phyloP scores from a whole-genome alignment of 2,113 vertebrate genomes.

The Chionodraco myersi region DNA sequence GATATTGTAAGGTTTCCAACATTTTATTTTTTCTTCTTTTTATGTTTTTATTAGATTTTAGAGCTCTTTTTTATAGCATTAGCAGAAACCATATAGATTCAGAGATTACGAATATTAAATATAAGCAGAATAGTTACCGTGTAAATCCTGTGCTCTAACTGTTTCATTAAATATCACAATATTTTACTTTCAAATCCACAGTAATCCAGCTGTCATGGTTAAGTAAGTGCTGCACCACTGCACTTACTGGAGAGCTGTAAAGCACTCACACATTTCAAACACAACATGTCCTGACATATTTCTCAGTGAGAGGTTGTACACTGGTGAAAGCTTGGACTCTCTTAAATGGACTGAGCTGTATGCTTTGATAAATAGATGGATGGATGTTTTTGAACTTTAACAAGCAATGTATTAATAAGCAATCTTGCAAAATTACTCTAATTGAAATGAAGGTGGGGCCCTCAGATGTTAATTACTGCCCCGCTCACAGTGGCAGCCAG shows the following conservation, averaged over 20 bases:
- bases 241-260: constrained; percentile 6
- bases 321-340: not conserved
- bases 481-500: constrained; percentile 39
- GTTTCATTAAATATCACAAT: constrained; percentile 30
- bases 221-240: constrained; percentile 13
- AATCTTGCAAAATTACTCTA: constrained; percentile 34
- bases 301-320: not conserved
- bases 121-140: not conserved
- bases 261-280: constrained; percentile 22
- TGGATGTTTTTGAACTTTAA: constrained; percentile 34
- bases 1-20: not conserved
- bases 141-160: not conserved
- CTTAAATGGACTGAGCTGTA: not conserved
- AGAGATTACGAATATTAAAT: not conserved
- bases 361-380: constrained; percentile 35
- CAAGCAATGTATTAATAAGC: constrained; percentile 6
- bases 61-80: not conserved
- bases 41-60: too few species aligned
- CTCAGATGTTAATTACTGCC: constrained; percentile 49
- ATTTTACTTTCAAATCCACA: constrained; percentile 17
- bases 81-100: not conserved
- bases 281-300: constrained; percentile 14
- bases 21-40: too few species aligned
- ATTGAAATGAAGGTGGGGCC: constrained; percentile 57
- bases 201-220: constrained; percentile 26